Conservation (phyloP, 2,797 vertebrate species). For the Sebastes diaconus region DNA sequence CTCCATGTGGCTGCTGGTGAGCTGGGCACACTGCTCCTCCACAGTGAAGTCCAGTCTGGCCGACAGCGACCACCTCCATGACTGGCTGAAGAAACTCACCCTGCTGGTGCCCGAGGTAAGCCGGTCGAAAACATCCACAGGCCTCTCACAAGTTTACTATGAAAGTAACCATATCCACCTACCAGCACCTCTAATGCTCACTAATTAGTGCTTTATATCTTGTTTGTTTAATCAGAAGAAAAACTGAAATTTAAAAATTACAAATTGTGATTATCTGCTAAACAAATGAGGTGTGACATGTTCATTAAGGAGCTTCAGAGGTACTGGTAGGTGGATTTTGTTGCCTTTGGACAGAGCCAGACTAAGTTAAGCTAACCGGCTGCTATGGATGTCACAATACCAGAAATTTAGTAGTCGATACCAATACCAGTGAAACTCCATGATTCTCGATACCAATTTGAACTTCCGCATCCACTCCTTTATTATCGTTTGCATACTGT, state of each 20-base stretch:
- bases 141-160: background rate
- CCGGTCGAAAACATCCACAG: background rate
- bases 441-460: too few species aligned
- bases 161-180: background rate
- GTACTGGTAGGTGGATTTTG: too few species aligned
- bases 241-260: rapidly evolving
- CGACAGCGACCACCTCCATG: slow-evolving; percentile 95
- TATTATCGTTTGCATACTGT: too few species aligned
- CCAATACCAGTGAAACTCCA: too few species aligned
- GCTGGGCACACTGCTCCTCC: slow-evolving; percentile 98
- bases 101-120: slow-evolving; percentile 97
- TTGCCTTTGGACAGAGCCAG: too few species aligned
- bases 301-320: background rate
- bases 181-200: background rate
- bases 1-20: slow-evolving; percentile 99
- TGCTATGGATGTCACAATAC: background rate
- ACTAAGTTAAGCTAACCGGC: background rate
- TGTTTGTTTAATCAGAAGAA: too few species aligned
- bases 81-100: slow-evolving; percentile 97
- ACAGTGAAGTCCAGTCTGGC: slow-evolving; percentile 97
- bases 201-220: too few species aligned
- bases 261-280: background rate
- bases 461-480: too few species aligned
- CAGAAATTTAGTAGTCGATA: too few species aligned
- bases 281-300: background rate